Conservation (phyloP, 2,113 vertebrate species). For the Todiramphus chloris region DNA sequence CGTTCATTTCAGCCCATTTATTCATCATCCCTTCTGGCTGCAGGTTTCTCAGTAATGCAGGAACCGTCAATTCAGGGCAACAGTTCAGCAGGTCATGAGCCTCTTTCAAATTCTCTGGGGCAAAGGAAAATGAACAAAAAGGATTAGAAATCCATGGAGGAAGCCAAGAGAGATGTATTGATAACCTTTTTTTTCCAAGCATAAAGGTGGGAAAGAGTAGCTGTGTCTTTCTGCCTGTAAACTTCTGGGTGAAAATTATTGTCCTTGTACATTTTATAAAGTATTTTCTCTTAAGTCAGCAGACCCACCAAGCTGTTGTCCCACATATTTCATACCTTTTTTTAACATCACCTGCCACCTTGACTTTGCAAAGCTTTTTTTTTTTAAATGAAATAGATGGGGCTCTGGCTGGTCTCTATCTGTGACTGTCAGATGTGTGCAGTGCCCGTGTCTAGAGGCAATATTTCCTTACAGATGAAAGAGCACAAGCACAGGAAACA, state of each 20-base stretch:
- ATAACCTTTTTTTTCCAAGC: not conserved
- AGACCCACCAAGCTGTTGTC: not conserved
- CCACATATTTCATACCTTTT: fast-evolving
- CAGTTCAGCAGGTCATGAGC: not conserved
- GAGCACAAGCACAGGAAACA: not conserved
- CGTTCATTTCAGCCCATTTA: not conserved
- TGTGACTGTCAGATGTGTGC: not conserved
- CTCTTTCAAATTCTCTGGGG: not conserved
- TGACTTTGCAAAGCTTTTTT: not conserved
- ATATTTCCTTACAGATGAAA: not conserved
- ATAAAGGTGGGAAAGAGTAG: not conserved
- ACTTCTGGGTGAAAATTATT: not conserved
- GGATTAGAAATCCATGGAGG: not conserved
- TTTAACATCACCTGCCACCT: not conserved
- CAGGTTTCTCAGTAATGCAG: not conserved
- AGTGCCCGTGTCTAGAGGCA: not conserved
- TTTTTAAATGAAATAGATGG: not conserved
- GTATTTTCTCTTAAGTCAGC: not conserved
- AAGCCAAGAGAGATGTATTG: not conserved
- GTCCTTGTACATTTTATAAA: not conserved
- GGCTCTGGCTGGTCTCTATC: not conserved
- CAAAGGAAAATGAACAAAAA: not conserved
- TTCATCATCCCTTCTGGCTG: not conserved
- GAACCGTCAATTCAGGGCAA: not conserved
- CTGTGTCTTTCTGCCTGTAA: not conserved